Evolutionary conservation across 1,140 invertebrate genomes (phyloP).

Genomic region (Penaeus japonicus): DNA sequence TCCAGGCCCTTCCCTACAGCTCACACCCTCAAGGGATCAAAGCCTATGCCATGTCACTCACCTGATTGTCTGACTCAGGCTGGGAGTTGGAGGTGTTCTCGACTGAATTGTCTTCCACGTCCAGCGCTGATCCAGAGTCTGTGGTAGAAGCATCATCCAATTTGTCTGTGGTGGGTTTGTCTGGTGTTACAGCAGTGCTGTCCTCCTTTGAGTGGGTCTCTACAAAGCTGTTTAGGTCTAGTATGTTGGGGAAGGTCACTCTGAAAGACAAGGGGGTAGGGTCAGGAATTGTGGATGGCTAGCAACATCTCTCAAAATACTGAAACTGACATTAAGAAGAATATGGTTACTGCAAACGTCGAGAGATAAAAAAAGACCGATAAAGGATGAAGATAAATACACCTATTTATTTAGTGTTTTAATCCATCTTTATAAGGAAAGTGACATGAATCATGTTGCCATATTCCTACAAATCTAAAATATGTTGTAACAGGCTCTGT

Average conservation of each 20-base stretch:
- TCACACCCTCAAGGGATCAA: neutral
- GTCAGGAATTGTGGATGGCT: conserved; percentile 18
- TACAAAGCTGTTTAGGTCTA: conserved; percentile 84
- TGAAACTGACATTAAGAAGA: no score
- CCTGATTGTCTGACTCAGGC: conserved; percentile 54
- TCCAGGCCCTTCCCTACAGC: no score
- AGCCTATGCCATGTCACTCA: neutral
- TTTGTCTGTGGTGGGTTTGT: conserved; percentile 56
- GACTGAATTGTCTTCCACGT: conserved; percentile 69
- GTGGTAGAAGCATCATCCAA: conserved; percentile 75
- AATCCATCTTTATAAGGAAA: neutral
- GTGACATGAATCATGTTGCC: no score
- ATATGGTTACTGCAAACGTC: no score
- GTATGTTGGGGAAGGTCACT: conserved; percentile 82
- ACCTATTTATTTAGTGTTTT: neutral
- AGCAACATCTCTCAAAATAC: neutral
- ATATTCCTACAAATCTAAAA: no score
- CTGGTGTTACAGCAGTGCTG: conserved; percentile 6
- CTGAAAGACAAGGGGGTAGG: conserved; percentile 66
- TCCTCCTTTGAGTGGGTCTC: conserved; percentile 60
- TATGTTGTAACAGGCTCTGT: no score
- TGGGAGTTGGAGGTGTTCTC: conserved; percentile 53
- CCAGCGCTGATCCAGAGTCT: conserved; percentile 74
- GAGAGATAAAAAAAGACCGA: no score
- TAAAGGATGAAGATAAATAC: neutral